Percentiles rank a stretch among this genome's conserved stretches.
phyloP scores from a whole-genome alignment of 2,113 vertebrate species.

The Galbula dea region DNA sequence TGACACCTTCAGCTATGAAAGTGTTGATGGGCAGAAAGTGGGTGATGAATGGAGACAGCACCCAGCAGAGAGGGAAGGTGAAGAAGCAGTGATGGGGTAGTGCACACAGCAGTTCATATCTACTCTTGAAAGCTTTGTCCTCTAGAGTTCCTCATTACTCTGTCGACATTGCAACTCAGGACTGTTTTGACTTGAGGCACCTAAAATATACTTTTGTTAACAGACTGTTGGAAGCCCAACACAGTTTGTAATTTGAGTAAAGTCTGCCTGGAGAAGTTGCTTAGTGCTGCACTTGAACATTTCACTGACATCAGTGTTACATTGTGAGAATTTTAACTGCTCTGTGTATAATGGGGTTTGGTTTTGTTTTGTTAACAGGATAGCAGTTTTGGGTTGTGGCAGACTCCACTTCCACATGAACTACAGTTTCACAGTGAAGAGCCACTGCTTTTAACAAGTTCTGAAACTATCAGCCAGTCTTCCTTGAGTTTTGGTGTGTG shows the following conservation, averaged over 20 bases:
- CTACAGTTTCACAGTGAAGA: background rate
- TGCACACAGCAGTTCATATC: background rate
- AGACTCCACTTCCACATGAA: background rate
- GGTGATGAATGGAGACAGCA: background rate
- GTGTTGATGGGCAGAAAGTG: accelerated
- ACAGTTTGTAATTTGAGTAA: background rate
- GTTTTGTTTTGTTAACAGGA: conserved; percentile 43
- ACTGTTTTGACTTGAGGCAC: background rate
- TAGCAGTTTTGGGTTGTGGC: background rate
- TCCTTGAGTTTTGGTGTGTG: conserved; percentile 35
- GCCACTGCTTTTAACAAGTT: background rate
- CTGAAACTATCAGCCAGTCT: conserved; percentile 9
- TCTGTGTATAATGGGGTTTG: background rate
- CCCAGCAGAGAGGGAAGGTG: background rate
- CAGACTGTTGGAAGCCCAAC: background rate
- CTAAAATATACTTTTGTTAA: background rate
- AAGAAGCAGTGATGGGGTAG: background rate
- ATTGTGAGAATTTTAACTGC: background rate
- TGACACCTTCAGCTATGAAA: background rate
- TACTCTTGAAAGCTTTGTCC: background rate
- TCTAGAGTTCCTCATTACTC: background rate
- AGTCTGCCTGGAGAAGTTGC: background rate
- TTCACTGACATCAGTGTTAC: background rate
- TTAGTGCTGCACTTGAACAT: background rate
- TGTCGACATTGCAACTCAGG: background rate